phyloP scores from a whole-genome alignment of 2,888 invertebrate species.

The Auanema sp. region DNA sequence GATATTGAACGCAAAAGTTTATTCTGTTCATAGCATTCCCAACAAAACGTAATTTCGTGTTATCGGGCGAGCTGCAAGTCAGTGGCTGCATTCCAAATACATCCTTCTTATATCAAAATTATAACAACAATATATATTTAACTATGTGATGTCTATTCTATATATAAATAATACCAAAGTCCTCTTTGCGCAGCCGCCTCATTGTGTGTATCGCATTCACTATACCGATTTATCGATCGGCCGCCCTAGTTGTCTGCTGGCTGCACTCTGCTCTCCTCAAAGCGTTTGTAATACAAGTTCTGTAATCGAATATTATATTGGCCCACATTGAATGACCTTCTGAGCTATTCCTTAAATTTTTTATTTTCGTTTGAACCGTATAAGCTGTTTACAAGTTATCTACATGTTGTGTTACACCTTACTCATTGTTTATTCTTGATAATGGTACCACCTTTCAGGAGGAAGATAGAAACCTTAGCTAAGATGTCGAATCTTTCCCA shows the following conservation, averaged over 20 bases:
- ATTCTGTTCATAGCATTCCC: too few relatives aligned
- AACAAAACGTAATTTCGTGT: too few relatives aligned
- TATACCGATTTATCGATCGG: conserved; percentile 4
- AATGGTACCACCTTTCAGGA: conserved; percentile 18
- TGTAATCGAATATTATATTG: too few relatives aligned
- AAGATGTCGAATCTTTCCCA: conserved; percentile 37
- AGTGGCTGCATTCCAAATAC: too few relatives aligned
- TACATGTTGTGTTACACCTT: neutral
- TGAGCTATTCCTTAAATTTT: neutral
- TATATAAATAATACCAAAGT: neutral
- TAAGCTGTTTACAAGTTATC: neutral
- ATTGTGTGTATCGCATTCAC: conserved; percentile 2
- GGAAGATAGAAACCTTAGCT: conserved; percentile 39
- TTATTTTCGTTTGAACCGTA: neutral
- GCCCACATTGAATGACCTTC: neutral
- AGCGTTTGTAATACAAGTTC: neutral
- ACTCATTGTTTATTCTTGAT: neutral
- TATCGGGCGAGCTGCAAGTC: too few relatives aligned
- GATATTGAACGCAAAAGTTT: too few relatives aligned
- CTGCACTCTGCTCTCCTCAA: conserved; percentile 5
- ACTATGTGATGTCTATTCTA: too few relatives aligned
- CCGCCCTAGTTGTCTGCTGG: neutral
- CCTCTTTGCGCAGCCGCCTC: neutral
- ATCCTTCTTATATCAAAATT: too few relatives aligned
- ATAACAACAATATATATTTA: too few relatives aligned